Conservation (phyloP, 2,797 vertebrate species). For the Pelodytes ibericus region DNA sequence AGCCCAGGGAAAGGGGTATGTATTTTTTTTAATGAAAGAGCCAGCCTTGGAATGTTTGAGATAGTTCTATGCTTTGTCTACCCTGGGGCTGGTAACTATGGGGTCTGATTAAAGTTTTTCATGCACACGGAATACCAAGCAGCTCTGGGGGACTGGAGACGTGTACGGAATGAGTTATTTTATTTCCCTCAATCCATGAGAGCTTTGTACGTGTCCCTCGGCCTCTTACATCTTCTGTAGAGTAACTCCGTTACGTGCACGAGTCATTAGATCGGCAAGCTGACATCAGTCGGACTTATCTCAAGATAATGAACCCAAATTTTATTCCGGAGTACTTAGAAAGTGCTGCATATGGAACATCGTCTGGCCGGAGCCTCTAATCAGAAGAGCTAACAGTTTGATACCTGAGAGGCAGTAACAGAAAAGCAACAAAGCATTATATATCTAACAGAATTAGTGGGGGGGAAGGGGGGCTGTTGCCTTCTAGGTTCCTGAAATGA, state of each 20-base stretch:
- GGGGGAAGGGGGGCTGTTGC: no score
- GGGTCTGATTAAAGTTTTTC: constrained; percentile 39
- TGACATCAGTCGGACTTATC: neutral
- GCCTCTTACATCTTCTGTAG: neutral
- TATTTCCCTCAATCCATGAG: neutral
- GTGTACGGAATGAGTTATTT: constrained; percentile 4
- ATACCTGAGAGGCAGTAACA: neutral
- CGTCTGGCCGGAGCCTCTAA: constrained; percentile 11
- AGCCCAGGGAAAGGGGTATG: neutral
- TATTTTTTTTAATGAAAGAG: neutral
- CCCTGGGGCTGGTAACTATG: constrained; percentile 19
- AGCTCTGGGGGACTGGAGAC: constrained; percentile 5
- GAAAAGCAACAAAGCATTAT: neutral
- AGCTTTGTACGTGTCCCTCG: neutral
- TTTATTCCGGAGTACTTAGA: constrained; percentile 4
- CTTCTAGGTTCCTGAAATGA: no score
- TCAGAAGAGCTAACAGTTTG: constrained; percentile 34
- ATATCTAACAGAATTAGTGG: no score
- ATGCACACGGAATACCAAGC: constrained; percentile 32
- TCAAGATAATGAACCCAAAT: neutral
- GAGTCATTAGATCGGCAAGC: neutral
- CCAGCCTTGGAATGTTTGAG: constrained; percentile 17
- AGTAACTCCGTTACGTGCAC: neutral
- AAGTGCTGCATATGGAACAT: constrained; percentile 15
- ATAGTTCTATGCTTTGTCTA: constrained; percentile 12